phyloP scores from a whole-genome alignment of 2,797 vertebrate species.

The Leptoclinus maculatus region DNA sequence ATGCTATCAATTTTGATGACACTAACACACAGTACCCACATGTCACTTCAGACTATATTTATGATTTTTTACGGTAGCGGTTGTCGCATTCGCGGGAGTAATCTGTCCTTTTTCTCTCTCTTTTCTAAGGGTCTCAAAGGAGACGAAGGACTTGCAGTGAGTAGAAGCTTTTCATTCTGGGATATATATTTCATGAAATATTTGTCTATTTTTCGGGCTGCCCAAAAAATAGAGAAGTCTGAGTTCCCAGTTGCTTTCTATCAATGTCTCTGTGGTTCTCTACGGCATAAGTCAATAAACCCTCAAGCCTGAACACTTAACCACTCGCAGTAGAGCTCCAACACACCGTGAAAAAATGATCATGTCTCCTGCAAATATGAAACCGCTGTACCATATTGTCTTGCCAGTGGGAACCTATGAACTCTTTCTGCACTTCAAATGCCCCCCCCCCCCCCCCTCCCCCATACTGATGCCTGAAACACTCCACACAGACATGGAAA shows the following conservation, averaged over 20 bases:
- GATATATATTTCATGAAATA: slow-evolving; percentile 53
- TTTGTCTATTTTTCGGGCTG: slow-evolving; percentile 39
- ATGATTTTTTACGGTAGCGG: slow-evolving; percentile 45
- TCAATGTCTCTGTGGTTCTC: slow-evolving; percentile 61
- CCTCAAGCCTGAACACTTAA: slow-evolving; percentile 70
- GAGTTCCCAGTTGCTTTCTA: slow-evolving; percentile 53
- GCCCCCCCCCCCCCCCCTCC: not conserved
- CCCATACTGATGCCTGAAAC: slow-evolving; percentile 46
- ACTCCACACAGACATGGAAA: slow-evolving; percentile 58
- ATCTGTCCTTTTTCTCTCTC: slow-evolving; percentile 54
- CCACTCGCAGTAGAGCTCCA: slow-evolving; percentile 60
- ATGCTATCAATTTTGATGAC: slow-evolving; percentile 48
- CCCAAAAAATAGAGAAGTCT: slow-evolving; percentile 41
- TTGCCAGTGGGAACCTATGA: slow-evolving; percentile 68
- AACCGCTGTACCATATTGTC: slow-evolving; percentile 67
- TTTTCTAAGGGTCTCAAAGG: slow-evolving; percentile 93
- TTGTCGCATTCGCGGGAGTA: slow-evolving; percentile 58
- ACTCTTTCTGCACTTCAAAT: slow-evolving; percentile 57
- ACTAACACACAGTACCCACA: slow-evolving; percentile 46
- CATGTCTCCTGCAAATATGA: slow-evolving; percentile 63
- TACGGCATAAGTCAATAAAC: slow-evolving; percentile 64
- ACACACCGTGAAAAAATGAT: slow-evolving; percentile 59
- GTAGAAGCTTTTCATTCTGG: slow-evolving; percentile 73
- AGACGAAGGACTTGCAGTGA: slow-evolving; percentile 91
- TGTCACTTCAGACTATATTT: slow-evolving; percentile 54